Evolutionary conservation across 64 coral and sea anemone species (phyloP).

Genomic region (Acropora yongei): DNA sequence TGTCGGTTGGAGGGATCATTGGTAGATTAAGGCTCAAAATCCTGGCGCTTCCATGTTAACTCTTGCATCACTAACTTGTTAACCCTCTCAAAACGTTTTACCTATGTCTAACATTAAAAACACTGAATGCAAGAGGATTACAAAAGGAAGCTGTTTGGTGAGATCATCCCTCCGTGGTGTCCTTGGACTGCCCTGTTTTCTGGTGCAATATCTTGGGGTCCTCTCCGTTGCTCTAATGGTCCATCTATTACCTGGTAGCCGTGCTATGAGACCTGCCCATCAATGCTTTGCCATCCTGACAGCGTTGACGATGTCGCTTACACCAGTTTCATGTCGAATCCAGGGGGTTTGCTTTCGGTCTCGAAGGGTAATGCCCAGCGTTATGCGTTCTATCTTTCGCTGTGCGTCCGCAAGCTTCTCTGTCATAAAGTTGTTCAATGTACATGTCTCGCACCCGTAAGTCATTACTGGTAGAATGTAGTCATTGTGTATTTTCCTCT

Average conservation of each 20-base stretch:
- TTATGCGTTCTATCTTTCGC: conserved; percentile 29
- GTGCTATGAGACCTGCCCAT: conserved; percentile 14
- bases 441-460: conserved; percentile 16
- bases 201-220: conserved; percentile 21
- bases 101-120: no score
- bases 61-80: no score
- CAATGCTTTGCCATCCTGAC: conserved; percentile 13
- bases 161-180: conserved; percentile 8
- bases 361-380: conserved; percentile 12
- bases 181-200: conserved; percentile 5
- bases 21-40: no score
- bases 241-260: conserved; percentile 19
- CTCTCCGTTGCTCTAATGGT: conserved; percentile 32
- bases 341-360: conserved; percentile 24
- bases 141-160: background rate
- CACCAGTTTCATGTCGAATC: conserved; percentile 20
- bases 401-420: conserved; percentile 9
- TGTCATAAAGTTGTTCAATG: conserved; percentile 8
- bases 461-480: conserved; percentile 41
- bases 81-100: no score
- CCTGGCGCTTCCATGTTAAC: no score
- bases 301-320: conserved; percentile 5
- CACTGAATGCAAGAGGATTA: no score
- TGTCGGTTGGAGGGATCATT: no score
- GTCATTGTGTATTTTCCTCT: conserved; percentile 24